Evolutionary conservation across 2,113 vertebrate genomes (phyloP), one percentile per base, ranked within the genome.

Genomic region (Sinocyclocheilus grahami): DNA sequence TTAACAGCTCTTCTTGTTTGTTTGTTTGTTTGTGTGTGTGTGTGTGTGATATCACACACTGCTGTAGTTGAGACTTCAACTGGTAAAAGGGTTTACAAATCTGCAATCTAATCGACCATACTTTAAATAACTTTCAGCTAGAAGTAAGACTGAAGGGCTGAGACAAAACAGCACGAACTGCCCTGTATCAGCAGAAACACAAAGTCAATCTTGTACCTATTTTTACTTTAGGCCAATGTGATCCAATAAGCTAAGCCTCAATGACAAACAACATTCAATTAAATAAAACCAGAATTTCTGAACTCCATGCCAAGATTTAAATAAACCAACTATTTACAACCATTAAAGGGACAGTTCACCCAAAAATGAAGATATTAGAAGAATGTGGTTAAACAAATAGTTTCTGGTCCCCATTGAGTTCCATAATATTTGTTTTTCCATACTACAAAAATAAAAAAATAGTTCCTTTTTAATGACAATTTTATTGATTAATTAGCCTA

Each of bases 241-340:
- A 51, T 46, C n/a, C 72, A 76, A 76, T 51, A n/a, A 24, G 10
- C 74, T 46, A 48, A 76, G 42, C 42, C 74, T 76, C 6, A 24
- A 51, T 76, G 74, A 51, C 42, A 76, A 51, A 76, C 72, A 75
- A 48, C 42, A 76, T 76, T 51, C 42, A 76, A 76, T 51, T 76
- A 76, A 76, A 76, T 51, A n/a, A 76, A 76, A 51, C 74, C n/a
- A 51, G 74, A 27, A 76, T 76, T 3, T 51, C 74, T 76, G n/a
- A 12, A 51, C 42, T 51, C 42, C 27, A 51, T 51, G 13, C 42
- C 74, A 76, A 76, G n/a, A 76, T 48, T 76, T 27, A 51, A 75
- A 75, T 76, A 27, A 76, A n/a, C 72, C 5, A 75, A 24, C 22
- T 14, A 75, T 16, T 46, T 24, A 48, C 18, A 72, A 39, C 20